These are phyloP conservation scores for Athene noctua DNA, from an alignment of 2,113 vertebrate genomes.

Conservation along the genomic window DNA sequence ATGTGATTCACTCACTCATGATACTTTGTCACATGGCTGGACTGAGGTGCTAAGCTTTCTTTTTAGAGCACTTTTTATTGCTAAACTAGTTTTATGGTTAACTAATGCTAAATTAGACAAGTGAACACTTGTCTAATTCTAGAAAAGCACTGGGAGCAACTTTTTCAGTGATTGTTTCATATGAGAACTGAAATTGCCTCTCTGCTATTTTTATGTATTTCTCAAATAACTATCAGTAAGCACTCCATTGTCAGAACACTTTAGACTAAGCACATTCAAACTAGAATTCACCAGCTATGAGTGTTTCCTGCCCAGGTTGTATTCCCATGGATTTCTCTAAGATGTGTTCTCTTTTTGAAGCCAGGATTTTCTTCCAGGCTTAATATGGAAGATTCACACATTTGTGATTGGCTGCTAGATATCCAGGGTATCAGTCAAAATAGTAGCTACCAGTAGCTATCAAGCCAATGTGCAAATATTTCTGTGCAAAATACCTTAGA, in stretches of 20 bases:
- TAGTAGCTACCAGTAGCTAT: background rate
- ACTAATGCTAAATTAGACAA: background rate
- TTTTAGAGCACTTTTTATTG: background rate
- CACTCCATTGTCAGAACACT: background rate
- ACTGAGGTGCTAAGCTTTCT: background rate
- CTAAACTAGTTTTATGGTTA: background rate
- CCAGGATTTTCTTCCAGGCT: background rate
- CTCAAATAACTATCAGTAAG: background rate
- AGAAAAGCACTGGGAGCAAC: background rate
- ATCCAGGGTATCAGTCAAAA: background rate
- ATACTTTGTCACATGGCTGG: background rate
- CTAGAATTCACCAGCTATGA: background rate
- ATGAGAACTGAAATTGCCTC: background rate
- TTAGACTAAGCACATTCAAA: background rate
- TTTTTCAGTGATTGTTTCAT: background rate
- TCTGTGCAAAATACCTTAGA: background rate
- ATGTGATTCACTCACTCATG: background rate
- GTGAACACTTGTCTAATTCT: background rate
- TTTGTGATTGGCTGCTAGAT: background rate
- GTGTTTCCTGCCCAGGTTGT: background rate
- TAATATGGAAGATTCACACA: background rate
- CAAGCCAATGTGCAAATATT: background rate
- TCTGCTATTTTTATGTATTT: background rate
- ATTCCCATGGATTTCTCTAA: background rate
- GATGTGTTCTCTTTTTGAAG: background rate